phyloP scores from a whole-genome alignment of 2,797 vertebrate species.

The Chelon labrosus region DNA sequence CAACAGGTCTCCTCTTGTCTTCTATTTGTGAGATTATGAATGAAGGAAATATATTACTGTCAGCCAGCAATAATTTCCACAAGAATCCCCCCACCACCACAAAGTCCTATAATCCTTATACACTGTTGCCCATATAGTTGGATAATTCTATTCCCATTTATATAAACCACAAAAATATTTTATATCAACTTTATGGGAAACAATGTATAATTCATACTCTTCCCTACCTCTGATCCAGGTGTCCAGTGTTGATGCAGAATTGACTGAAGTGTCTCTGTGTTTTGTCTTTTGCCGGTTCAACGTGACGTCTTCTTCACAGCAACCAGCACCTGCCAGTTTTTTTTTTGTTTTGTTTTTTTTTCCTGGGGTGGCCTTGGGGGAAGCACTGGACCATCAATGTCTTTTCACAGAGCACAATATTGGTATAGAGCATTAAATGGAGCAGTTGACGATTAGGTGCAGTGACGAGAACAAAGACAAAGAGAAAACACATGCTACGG shows the following conservation, averaged over 20 bases:
- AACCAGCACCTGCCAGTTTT: conserved; percentile 41
- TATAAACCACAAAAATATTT: not conserved
- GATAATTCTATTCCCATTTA: too few relatives aligned
- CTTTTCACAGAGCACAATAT: conserved; percentile 46
- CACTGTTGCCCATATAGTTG: too few relatives aligned
- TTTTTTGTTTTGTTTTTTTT: not conserved
- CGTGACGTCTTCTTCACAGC: conserved; percentile 3
- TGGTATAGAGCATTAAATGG: conserved; percentile 44
- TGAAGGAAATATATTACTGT: conserved; percentile 20
- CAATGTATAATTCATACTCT: not conserved
- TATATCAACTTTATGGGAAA: not conserved
- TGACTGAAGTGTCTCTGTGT: conserved; percentile 14
- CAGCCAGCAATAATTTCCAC: not conserved
- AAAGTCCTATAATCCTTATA: too few relatives aligned
- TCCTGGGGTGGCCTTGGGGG: conserved; percentile 11
- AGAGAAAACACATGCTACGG: conserved; percentile 23
- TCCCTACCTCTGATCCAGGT: conserved; percentile 20
- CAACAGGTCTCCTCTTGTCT: conserved; percentile 39
- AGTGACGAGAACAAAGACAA: conserved; percentile 46
- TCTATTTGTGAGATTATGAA: conserved; percentile 47
- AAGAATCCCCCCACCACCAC: too few relatives aligned
- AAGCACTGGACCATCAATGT: conserved; percentile 59
- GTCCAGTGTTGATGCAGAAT: conserved; percentile 22
- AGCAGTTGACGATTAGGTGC: conserved; percentile 36
- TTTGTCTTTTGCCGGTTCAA: conserved; percentile 12